Conservation (phyloP, 2,888 invertebrate species). For the Hemistola chrysoprasaria region DNA sequence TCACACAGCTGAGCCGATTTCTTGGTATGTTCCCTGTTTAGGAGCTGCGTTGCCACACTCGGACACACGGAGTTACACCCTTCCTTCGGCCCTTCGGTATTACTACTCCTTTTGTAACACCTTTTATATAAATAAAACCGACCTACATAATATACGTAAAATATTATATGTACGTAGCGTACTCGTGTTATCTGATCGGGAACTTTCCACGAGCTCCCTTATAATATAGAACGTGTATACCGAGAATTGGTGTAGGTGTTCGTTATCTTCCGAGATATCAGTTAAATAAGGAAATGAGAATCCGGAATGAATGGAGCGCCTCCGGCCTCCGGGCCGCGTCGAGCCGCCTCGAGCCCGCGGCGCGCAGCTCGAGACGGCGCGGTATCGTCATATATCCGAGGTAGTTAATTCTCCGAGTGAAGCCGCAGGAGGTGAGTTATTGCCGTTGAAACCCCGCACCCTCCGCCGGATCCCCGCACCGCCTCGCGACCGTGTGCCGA, state of each 20-base stretch:
- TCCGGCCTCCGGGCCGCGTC: slow-evolving; percentile 6
- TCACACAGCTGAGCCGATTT: too few species aligned
- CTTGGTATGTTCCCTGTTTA: too few species aligned
- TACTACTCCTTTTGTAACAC: too few species aligned
- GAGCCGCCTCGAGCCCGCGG: neutral
- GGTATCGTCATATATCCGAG: slow-evolving; percentile 12
- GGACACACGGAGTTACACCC: too few species aligned
- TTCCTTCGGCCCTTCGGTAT: too few species aligned
- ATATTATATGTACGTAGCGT: too few species aligned
- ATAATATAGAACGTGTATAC: slow-evolving; percentile 2
- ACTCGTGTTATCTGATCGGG: too few species aligned
- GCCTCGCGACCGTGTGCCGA: neutral
- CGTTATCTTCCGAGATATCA: slow-evolving; percentile 20
- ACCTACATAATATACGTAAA: too few species aligned
- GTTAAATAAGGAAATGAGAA: slow-evolving; percentile 27
- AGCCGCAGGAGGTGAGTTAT: slow-evolving; percentile 25
- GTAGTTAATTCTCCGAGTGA: slow-evolving; percentile 26
- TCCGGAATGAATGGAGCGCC: slow-evolving; percentile 22
- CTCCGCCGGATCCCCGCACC: slow-evolving; percentile 3
- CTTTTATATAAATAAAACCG: too few species aligned
- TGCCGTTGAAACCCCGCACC: slow-evolving; percentile 12
- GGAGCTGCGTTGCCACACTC: too few species aligned
- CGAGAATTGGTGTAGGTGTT: slow-evolving; percentile 4
- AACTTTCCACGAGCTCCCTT: slow-evolving; percentile 1
- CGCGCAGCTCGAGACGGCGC: neutral